Conservation (phyloP, 2,113 vertebrate species). For the Lanius ludovicianus region DNA sequence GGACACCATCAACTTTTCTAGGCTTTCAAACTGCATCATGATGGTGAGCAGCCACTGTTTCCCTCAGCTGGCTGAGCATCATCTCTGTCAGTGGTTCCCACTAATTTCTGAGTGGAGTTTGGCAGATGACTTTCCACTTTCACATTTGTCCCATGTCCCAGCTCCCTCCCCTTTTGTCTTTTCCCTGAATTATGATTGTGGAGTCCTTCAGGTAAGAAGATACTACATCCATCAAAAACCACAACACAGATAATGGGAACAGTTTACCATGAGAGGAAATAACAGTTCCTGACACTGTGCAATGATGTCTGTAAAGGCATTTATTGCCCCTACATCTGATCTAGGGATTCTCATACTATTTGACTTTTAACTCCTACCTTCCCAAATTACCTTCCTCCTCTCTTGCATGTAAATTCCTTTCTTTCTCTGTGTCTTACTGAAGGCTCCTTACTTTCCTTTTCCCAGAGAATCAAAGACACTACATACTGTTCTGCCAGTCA, state of each 20-base stretch:
- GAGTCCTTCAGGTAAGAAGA: neutral
- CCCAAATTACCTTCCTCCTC: neutral
- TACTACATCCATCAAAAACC: neutral
- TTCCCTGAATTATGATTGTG: neutral
- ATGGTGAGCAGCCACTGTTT: neutral
- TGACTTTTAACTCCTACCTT: neutral
- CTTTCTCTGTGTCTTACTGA: neutral
- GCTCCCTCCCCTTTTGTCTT: neutral
- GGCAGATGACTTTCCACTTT: neutral
- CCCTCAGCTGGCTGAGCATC: neutral
- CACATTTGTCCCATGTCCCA: neutral
- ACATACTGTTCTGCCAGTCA: neutral
- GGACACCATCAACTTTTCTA: conserved; percentile 26
- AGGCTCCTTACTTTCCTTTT: neutral
- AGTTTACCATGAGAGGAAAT: neutral
- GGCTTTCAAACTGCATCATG: neutral
- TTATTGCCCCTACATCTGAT: neutral
- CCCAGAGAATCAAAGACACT: neutral
- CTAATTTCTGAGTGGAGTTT: neutral
- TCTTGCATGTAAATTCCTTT: neutral
- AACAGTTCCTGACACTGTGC: neutral
- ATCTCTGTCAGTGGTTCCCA: neutral
- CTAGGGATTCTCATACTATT: neutral
- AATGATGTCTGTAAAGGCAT: neutral
- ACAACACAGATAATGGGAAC: neutral